Conservation (phyloP, 1,140 invertebrate genomes). For the Trachymyrmex cornetzi region DNA sequence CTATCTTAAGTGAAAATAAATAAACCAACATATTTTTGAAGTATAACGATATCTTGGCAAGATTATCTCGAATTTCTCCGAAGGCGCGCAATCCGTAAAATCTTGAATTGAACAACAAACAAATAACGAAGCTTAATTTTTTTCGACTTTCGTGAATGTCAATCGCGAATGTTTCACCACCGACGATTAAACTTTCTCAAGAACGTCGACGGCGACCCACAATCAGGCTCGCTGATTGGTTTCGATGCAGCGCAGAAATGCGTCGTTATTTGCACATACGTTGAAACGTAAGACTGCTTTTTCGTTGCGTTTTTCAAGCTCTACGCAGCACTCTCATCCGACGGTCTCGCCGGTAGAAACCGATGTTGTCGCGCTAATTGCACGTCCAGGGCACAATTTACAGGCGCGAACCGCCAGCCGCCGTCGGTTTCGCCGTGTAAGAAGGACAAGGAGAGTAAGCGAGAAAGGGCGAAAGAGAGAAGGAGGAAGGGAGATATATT, state of each 20-base stretch:
- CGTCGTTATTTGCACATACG: slow-evolving; percentile 15
- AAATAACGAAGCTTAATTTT: neutral
- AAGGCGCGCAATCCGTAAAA: neutral
- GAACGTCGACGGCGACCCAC: slow-evolving; percentile 17
- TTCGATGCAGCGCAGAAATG: slow-evolving; percentile 31
- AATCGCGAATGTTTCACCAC: neutral
- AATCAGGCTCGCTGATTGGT: slow-evolving; percentile 6
- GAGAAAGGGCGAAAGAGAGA: slow-evolving; percentile 25
- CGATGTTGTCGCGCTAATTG: slow-evolving; percentile 76
- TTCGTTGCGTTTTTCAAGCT: slow-evolving; percentile 53
- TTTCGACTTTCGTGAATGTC: neutral
- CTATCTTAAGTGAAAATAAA: slow-evolving; percentile 14
- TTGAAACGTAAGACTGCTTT: slow-evolving; percentile 42
- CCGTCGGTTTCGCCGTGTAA: slow-evolving; percentile 17
- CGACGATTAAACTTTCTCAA: slow-evolving; percentile 3
- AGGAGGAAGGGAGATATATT: slow-evolving; percentile 7
- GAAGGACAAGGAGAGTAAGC: neutral
- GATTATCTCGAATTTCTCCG: slow-evolving; percentile 18
- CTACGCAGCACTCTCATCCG: slow-evolving; percentile 18
- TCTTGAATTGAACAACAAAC: neutral
- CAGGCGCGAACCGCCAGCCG: slow-evolving; percentile 47
- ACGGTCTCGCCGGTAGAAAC: neutral
- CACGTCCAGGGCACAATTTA: slow-evolving; percentile 72
- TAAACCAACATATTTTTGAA: neutral
- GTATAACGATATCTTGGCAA: neutral